These are phyloP conservation scores for Amniataba percoides DNA, from an alignment of 2,797 vertebrate species.

Conservation along the genomic window DNA sequence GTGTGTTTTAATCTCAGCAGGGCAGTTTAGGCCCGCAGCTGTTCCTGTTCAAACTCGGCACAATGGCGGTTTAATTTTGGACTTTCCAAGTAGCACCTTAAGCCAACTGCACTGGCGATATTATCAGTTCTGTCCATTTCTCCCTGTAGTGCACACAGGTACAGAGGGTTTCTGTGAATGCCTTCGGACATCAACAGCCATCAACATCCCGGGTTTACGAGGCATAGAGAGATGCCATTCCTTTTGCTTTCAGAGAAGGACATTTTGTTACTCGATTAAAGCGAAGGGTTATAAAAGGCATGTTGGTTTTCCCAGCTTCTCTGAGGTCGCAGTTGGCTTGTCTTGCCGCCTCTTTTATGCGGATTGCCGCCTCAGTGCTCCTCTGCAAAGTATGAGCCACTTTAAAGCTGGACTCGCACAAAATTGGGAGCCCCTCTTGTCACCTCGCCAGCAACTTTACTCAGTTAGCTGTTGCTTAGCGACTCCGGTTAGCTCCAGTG, in stretches of 20 bases:
- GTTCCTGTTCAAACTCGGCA: conserved; percentile 75
- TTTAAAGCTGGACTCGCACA: conserved; percentile 69
- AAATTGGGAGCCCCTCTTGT: conserved; percentile 77
- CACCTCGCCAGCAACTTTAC: conserved; percentile 77
- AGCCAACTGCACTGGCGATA: conserved; percentile 46
- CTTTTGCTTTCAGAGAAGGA: conserved; percentile 43
- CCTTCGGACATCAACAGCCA: conserved; percentile 22
- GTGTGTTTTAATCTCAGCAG: conserved; percentile 85
- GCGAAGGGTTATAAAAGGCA: conserved; percentile 58
- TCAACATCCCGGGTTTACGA: neutral
- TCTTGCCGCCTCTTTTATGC: conserved; percentile 72
- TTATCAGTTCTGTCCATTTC: conserved; percentile 35
- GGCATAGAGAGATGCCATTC: conserved; percentile 40
- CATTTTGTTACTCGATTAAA: conserved; percentile 67
- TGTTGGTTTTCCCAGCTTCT: conserved; percentile 76
- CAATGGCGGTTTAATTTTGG: conserved; percentile 71
- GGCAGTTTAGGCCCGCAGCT: conserved; percentile 82
- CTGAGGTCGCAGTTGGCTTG: conserved; percentile 72
- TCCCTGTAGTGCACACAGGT: conserved; percentile 49
- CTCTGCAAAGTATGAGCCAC: conserved; percentile 78
- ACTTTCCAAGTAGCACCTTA: conserved; percentile 71
- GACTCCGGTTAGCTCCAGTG: conserved; percentile 67
- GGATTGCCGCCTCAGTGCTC: conserved; percentile 65
- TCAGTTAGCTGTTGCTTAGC: conserved; percentile 84
- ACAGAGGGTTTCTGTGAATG: conserved; percentile 51